These are phyloP conservation scores for Volucella zonaria DNA, from an alignment of 2,888 invertebrate genomes.

Conservation along the genomic window DNA sequence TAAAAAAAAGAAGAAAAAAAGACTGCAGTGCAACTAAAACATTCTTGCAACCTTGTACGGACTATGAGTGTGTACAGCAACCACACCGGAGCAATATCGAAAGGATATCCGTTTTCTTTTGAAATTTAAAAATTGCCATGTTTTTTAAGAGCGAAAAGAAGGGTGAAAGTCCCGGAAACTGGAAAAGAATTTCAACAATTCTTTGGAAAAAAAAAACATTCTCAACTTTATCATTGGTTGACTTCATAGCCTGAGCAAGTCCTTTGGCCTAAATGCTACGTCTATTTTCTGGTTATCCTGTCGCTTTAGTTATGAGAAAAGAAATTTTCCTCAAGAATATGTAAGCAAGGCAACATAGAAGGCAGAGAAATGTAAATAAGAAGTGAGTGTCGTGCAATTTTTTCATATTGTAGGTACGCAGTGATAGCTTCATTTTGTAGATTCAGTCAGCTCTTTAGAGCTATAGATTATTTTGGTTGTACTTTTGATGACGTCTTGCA, in stretches of 20 bases:
- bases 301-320: slow-evolving; percentile 62
- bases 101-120: slow-evolving; percentile 63
- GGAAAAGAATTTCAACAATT: too few species aligned
- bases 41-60: background rate
- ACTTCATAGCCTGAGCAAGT: slow-evolving; percentile 8
- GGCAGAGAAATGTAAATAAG: too few species aligned
- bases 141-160: background rate
- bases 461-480: too few species aligned
- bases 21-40: slow-evolving; percentile 50
- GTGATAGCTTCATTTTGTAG: too few species aligned
- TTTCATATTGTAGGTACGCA: too few species aligned
- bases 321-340: slow-evolving; percentile 41
- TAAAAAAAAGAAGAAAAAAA: slow-evolving; percentile 32
- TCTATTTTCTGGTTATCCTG: slow-evolving; percentile 62
- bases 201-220: too few species aligned
- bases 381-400: too few species aligned
- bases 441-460: too few species aligned
- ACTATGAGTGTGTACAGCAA: background rate
- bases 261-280: slow-evolving; percentile 62
- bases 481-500: too few species aligned
- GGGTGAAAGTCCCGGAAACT: too few species aligned
- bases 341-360: too few species aligned
- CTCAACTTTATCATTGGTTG: too few species aligned
- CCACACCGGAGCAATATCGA: slow-evolving; percentile 58
- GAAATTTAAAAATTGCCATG: slow-evolving; percentile 62